Conservation (phyloP, 2,113 vertebrate species). For the Alouatta palliata region DNA sequence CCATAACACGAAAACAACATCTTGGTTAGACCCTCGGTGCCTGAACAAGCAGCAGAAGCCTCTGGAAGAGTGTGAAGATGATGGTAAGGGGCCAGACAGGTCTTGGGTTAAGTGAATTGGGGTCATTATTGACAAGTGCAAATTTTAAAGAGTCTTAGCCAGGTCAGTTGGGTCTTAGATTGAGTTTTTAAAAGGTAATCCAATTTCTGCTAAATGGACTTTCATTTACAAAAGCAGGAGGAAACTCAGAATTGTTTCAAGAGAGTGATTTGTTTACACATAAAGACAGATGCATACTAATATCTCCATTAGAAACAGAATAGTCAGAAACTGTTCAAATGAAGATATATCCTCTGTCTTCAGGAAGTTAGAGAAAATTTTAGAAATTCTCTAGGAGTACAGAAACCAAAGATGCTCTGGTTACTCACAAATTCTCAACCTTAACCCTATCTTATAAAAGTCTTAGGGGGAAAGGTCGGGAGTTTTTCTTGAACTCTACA, state of each 20-base stretch:
- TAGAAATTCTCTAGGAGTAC: not conserved
- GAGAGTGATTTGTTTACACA: not conserved
- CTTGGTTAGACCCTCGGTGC: conserved; percentile 99
- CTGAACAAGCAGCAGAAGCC: conserved; percentile 99
- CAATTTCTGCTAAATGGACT: not conserved
- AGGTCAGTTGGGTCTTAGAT: not conserved
- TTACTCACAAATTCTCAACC: too few species aligned
- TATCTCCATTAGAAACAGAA: not conserved
- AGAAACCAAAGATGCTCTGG: not conserved
- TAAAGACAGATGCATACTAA: not conserved
- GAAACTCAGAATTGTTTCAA: not conserved
- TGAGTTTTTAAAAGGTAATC: not conserved
- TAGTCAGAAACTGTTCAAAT: not conserved
- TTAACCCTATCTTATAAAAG: not conserved
- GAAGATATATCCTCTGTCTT: not conserved
- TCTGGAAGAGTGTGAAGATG: conserved; percentile 99
- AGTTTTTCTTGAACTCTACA: not conserved
- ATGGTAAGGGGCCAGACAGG: conserved; percentile 87
- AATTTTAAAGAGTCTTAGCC: not conserved
- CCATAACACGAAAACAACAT: conserved; percentile 99
- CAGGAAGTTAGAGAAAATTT: not conserved
- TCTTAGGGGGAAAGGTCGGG: not conserved
- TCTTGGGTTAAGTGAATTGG: not conserved
- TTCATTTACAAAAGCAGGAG: not conserved
- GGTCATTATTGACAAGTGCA: not conserved